Evolutionary conservation across 2,888 invertebrate genomes (phyloP).

Genomic region (Stramonita haemastoma): DNA sequence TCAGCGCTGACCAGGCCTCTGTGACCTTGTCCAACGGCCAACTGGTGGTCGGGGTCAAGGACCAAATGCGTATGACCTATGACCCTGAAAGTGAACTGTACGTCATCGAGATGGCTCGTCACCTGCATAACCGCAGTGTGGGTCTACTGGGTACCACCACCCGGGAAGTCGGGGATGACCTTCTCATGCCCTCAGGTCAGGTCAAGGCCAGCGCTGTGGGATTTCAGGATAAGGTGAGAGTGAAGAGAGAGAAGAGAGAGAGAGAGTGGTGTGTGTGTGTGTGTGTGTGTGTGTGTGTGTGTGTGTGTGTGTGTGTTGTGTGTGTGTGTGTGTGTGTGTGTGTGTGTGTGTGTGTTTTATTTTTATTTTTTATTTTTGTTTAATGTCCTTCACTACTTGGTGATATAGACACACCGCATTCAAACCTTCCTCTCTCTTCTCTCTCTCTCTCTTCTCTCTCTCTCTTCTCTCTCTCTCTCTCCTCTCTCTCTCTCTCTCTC

Average conservation of each 20-base stretch:
- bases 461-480: too few relatives aligned
- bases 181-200: slow-evolving; percentile 21
- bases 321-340: neutral
- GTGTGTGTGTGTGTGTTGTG: slow-evolving; percentile 1
- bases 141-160: slow-evolving; percentile 34
- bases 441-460: too few relatives aligned
- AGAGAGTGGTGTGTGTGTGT: neutral
- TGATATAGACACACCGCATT: too few relatives aligned
- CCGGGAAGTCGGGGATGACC: slow-evolving; percentile 28
- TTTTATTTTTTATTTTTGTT: too few relatives aligned
- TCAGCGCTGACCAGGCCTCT: neutral
- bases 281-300: neutral
- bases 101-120: slow-evolving; percentile 30
- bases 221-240: slow-evolving; percentile 22
- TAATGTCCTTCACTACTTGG: too few relatives aligned
- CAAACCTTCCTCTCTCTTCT: too few relatives aligned
- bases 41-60: neutral
- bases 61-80: slow-evolving; percentile 33
- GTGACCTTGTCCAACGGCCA: slow-evolving; percentile 29
- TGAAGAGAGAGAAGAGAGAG: neutral
- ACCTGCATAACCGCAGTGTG: slow-evolving; percentile 35
- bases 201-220: neutral
- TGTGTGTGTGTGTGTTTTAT: neutral
- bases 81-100: slow-evolving; percentile 23
- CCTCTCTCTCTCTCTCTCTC: too few relatives aligned